These are phyloP conservation scores for Pangasianodon hypophthalmus DNA, from an alignment of 2,113 vertebrate species.

Conservation along the genomic window DNA sequence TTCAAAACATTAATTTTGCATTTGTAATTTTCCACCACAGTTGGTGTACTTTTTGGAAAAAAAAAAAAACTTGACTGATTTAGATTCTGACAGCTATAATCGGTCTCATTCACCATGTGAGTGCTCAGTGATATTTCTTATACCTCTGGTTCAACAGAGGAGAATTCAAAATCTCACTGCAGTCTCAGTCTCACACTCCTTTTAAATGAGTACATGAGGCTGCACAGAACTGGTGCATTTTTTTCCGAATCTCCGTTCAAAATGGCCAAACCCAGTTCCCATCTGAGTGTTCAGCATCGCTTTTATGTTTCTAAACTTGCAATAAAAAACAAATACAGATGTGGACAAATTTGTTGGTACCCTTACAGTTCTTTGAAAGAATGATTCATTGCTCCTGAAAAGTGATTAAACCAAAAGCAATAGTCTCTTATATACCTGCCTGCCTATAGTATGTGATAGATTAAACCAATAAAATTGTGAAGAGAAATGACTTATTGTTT, in stretches of 20 bases:
- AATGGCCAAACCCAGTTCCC: conserved; percentile 26
- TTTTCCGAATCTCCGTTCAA: not conserved
- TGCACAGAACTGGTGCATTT: not conserved
- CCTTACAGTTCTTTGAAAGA: no score
- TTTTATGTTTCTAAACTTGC: not conserved
- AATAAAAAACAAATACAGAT: not conserved
- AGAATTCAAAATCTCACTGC: not conserved
- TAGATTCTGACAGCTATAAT: not conserved
- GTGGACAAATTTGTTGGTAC: no score
- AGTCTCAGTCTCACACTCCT: not conserved
- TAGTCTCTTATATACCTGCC: no score
- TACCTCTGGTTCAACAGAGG: not conserved
- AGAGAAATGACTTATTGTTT: no score
- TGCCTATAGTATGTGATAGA: no score
- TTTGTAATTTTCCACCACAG: not conserved
- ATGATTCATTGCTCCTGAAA: no score
- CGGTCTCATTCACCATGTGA: not conserved
- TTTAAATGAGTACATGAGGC: not conserved
- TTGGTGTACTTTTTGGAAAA: no score
- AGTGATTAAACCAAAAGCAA: no score
- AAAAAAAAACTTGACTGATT: not conserved
- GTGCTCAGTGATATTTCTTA: not conserved
- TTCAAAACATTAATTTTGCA: not conserved
- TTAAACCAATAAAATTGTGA: no score
- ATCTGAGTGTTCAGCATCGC: no score